Evolutionary conservation across 1,140 invertebrate genomes (phyloP).

Genomic region (Camponotus pennsylvanicus): DNA sequence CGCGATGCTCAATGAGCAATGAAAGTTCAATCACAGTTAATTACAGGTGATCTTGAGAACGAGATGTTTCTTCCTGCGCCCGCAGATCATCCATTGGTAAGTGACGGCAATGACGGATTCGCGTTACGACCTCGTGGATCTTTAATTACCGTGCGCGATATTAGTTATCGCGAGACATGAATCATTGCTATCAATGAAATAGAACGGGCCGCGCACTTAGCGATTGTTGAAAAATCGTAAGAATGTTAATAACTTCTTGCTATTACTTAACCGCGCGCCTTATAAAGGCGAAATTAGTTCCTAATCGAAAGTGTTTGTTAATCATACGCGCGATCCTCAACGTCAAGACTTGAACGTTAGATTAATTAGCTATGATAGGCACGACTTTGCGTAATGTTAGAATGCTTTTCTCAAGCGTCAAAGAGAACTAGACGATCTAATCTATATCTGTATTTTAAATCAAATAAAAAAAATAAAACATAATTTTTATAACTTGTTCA

Average conservation of each 20-base stretch:
- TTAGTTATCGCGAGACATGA: slow-evolving; percentile 59
- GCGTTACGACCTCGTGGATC: slow-evolving; percentile 61
- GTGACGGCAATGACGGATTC: slow-evolving; percentile 67
- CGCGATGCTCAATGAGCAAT: slow-evolving; percentile 53
- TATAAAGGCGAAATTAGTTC: slow-evolving; percentile 31
- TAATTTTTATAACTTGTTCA: background rate
- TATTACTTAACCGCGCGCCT: slow-evolving; percentile 39
- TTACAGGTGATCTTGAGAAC: slow-evolving; percentile 42
- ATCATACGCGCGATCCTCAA: slow-evolving; percentile 37
- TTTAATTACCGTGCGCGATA: slow-evolving; percentile 58
- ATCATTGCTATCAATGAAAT: slow-evolving; percentile 66
- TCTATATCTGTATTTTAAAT: background rate
- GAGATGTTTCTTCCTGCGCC: slow-evolving; percentile 50
- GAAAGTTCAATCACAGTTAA: slow-evolving; percentile 67
- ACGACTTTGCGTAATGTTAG: slow-evolving; percentile 7
- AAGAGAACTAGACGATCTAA: background rate
- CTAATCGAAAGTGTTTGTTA: slow-evolving; percentile 52
- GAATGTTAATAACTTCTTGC: slow-evolving; percentile 52
- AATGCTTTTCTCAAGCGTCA: slow-evolving; percentile 12
- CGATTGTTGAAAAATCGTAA: slow-evolving; percentile 19
- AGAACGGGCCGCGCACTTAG: slow-evolving; percentile 20
- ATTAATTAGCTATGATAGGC: slow-evolving; percentile 47
- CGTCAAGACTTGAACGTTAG: slow-evolving; percentile 17
- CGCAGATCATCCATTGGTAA: slow-evolving; percentile 48
- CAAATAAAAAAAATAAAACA: slow-evolving; percentile 12